Percentiles rank a stretch among this genome's conserved stretches.
These are phyloP conservation scores for Neoarius graeffei DNA, from an alignment of 2,113 vertebrate species.

Conservation along the genomic window DNA sequence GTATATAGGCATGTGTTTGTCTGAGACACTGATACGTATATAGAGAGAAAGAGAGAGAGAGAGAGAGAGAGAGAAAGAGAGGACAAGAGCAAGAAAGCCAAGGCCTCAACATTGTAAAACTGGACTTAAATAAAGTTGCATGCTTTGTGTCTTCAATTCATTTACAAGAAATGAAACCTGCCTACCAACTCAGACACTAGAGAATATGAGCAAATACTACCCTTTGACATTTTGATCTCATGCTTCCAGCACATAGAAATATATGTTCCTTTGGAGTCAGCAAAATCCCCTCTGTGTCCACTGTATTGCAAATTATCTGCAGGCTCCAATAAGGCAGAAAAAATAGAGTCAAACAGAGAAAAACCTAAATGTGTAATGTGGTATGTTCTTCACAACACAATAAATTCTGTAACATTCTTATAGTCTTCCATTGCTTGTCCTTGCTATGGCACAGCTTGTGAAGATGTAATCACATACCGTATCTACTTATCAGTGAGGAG, in stretches of 20 bases:
- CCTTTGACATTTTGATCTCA: slow-evolving; percentile 56
- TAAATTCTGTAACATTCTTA: slow-evolving; percentile 37
- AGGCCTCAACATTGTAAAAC: slow-evolving; percentile 47
- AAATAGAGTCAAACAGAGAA: slow-evolving; percentile 58
- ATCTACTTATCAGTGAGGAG: slow-evolving; percentile 61
- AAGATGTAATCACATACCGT: slow-evolving; percentile 58
- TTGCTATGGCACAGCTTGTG: slow-evolving; percentile 68
- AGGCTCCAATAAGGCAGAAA: slow-evolving; percentile 70
- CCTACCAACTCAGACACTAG: slow-evolving; percentile 63
- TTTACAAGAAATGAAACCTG: slow-evolving; percentile 61
- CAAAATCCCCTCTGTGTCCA: slow-evolving; percentile 53
- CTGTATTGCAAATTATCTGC: slow-evolving; percentile 67
- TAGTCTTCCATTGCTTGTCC: slow-evolving; percentile 64
- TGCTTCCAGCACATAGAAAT: slow-evolving; percentile 56
- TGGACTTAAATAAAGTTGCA: slow-evolving; percentile 48
- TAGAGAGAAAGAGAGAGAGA: background rate
- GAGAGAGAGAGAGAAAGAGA: slow-evolving; percentile 2
- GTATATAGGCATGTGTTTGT: slow-evolving; percentile 26
- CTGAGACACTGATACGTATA: slow-evolving; percentile 14
- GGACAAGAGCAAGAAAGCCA: slow-evolving; percentile 24
- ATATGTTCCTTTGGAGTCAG: slow-evolving; percentile 61
- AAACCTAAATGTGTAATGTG: slow-evolving; percentile 54
- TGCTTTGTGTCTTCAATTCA: slow-evolving; percentile 58
- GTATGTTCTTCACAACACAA: slow-evolving; percentile 27
- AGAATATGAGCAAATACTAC: slow-evolving; percentile 53